Base-by-base conservation (phyloP, 2,113 vertebrate species). In the Morone saxatilis region DNA sequence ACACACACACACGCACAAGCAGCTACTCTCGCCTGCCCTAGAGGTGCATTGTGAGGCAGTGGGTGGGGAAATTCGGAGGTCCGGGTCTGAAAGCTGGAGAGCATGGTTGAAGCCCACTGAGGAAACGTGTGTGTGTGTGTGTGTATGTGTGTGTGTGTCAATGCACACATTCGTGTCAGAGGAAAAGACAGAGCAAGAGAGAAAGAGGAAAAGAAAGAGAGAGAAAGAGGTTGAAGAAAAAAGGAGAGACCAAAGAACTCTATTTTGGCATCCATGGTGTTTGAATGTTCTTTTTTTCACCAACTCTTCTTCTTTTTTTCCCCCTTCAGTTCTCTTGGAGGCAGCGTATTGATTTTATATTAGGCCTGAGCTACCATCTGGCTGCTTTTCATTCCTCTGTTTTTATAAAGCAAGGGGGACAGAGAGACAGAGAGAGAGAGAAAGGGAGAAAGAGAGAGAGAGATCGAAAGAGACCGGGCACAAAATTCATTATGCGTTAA, bases 331-430 rank as follows among this genome's bases (percentile, higher is more conserved):
- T 92, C 89, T 90, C 90, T 92, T 79, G 72, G 86, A 91, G 76
- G 89, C 80, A 88, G 81, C 19, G 83, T 94, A 95, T 95, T 94
- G 94, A 96, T 95, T 95, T 93, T 92, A 81, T 92, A 89, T 94
- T 94, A 94, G 73, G 77, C 86, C 89, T 82, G 69, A 92, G 89
- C 90, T 88, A 79, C 93, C 92, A 92, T 93, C 93, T 90, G 90
- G 89, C 92, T 94, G 92, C 91, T 93, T 94, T 91, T 93, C 83
- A 88, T 94, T 91, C 91, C 83, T 89, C 90, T 91, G 90, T 94
- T 94, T 92, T 92, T 92, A 91, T 86, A 92, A 91, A 92, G 86
- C 83, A 80, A 78, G 61, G 71, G 67, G 73, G 88, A 79, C 71
- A 89, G 77, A 87, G 80, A 91, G 76, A 79, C 65, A 84, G 71